Evolutionary conservation across 2,113 vertebrate genomes (phyloP), one percentile per base, ranked within the genome.

Genomic region (Gnathonemus echidnorhynchus): DNA sequence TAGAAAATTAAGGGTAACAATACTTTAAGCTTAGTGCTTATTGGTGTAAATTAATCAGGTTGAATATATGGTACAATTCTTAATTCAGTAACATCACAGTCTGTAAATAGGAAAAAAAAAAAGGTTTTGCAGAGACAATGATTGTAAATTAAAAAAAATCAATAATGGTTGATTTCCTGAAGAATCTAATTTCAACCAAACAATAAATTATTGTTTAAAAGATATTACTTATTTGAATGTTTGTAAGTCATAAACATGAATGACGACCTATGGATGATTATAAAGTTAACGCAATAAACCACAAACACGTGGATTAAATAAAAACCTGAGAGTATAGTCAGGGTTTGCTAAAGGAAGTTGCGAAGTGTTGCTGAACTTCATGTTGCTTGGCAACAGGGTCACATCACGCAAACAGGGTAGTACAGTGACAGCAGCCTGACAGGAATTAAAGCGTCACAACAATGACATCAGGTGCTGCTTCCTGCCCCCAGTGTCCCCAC

Each of bases 381-480:
- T 91, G 93, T 95, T 93, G 95, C 95, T 91, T 95, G 91, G 95
- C 94, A 95, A 96, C 96, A 94, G 91, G 94, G 93, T 94, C 90
- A 90, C 90, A 93, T 90, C 48, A 91, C 91, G 92, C 93, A 89
- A 91, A 92, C 90, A 91, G 90, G 92, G 92, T 48, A 88, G 52
- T 13, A 88, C 91, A 88, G 93, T 94, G 94, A 94, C 95, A 93
- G 93, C 95, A 90, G 62, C 93, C 92, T 92, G 94, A 93, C 88
- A 91, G 92, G 91, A 92, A 80, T 74, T 35, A 85, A 84, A 90
- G 92, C 93, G 90, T 92, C 92, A 95, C 94, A 95, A 95, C 94
- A 93, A 94, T 96, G 95, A 95, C 94, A 95, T 95, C 95, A 95
- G 95, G 95, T 95, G 95, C 91, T 93, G 90, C 93, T 94, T 94